Conservation (phyloP, 1,140 invertebrate genomes). For the Drosophila tropicalis region DNA sequence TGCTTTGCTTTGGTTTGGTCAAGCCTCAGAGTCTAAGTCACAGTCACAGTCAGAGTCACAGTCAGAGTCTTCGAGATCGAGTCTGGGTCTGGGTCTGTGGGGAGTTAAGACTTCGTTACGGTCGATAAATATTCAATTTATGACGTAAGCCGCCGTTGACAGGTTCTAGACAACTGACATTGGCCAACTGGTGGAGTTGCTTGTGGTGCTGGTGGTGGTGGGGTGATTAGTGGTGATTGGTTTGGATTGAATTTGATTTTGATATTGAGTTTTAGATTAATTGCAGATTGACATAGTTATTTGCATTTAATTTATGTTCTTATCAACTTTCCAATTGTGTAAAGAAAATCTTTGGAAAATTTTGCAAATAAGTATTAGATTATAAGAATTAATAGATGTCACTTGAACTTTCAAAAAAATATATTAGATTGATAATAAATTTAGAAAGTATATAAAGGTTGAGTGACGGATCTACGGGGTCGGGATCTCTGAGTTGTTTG, state of each 20-base stretch:
- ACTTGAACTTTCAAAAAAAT: too few relatives aligned
- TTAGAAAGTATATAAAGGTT: too few relatives aligned
- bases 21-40: constrained; percentile 3
- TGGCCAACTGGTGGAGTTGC: constrained; percentile 25
- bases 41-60: neutral
- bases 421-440: too few relatives aligned
- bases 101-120: constrained; percentile 3
- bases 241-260: neutral
- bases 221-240: too few relatives aligned
- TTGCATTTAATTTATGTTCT: neutral
- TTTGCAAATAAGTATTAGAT: too few relatives aligned
- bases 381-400: too few relatives aligned
- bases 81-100: constrained; percentile 16
- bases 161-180: constrained; percentile 47
- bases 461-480: too few relatives aligned
- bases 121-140: constrained; percentile 28
- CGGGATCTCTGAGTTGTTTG: too few relatives aligned
- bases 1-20: constrained; percentile 3
- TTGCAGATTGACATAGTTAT: constrained; percentile 10
- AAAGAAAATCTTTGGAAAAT: too few relatives aligned
- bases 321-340: too few relatives aligned
- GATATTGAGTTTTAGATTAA: constrained; percentile 6
- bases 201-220: too few relatives aligned
- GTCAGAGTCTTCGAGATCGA: neutral
- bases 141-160: constrained; percentile 51